A percentile compares a stretch with the other conserved stretches of the same genome.
phyloP scores from a whole-genome alignment of 2,888 invertebrate genomes.

The Megastigmus dorsalis region DNA sequence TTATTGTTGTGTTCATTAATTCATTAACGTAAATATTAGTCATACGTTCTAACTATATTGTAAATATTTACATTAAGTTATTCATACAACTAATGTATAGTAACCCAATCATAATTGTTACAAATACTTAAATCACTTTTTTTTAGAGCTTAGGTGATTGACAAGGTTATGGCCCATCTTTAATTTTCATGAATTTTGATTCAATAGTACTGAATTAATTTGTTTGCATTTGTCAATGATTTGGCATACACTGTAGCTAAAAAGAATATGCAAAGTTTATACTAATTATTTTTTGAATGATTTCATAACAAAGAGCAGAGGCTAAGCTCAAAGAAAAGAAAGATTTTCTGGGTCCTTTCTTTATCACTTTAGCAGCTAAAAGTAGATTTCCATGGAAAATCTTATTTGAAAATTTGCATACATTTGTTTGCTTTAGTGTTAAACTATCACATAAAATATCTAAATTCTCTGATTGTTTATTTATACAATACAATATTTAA shows the following conservation, averaged over 20 bases:
- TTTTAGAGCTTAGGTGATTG: not conserved
- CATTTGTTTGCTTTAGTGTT: no score
- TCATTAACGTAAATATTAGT: no score
- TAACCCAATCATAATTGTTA: not conserved
- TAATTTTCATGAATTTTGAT: not conserved
- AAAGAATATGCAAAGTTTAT: not conserved
- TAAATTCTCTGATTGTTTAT: no score
- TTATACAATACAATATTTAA: no score
- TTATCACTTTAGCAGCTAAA: not conserved
- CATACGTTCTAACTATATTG: no score
- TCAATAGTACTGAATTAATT: conserved; percentile 25
- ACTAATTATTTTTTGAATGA: not conserved
- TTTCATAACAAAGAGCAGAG: not conserved
- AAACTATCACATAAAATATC: no score
- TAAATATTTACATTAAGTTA: not conserved
- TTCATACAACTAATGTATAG: not conserved
- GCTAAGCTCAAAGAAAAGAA: conserved; percentile 1
- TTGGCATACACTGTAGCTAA: not conserved
- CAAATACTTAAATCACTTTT: no score
- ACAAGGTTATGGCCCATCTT: not conserved
- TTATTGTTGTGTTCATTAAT: no score
- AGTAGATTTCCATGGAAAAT: not conserved
- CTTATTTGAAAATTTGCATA: not conserved
- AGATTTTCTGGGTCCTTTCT: not conserved
- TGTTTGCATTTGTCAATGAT: conserved; percentile 25